phyloP scores from a whole-genome alignment of 2,888 invertebrate species.

The Ichneumoninae sp. region DNA sequence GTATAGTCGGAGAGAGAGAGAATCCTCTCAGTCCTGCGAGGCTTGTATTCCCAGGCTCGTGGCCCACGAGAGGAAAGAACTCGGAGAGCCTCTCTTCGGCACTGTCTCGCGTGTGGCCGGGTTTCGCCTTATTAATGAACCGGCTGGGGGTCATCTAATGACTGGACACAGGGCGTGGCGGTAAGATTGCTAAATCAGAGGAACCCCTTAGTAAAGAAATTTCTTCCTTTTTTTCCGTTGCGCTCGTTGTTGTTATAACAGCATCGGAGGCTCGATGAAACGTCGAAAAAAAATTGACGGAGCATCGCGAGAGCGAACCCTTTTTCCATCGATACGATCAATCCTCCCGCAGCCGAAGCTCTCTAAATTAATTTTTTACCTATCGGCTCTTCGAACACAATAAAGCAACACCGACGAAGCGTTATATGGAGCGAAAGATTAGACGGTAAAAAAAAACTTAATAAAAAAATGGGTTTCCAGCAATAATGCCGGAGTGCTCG shows the following conservation, averaged over 20 bases:
- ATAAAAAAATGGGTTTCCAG: neutral
- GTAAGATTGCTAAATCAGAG: conserved; percentile 83
- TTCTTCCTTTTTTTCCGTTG: neutral
- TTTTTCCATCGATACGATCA: conserved; percentile 57
- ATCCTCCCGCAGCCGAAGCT: conserved; percentile 45
- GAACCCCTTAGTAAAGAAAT: conserved; percentile 9
- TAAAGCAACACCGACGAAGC: neutral
- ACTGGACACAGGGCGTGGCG: conserved; percentile 83
- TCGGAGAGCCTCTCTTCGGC: neutral
- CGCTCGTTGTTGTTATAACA: conserved; percentile 16
- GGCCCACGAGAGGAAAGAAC: conserved; percentile 48
- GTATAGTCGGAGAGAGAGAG: neutral
- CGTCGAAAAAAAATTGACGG: conserved; percentile 57
- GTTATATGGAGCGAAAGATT: neutral
- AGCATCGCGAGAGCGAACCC: neutral
- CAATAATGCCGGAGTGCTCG: conserved; percentile 27
- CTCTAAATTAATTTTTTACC: conserved; percentile 31
- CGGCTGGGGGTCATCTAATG: conserved; percentile 79
- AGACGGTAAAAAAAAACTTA: neutral
- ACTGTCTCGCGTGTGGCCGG: conserved; percentile 79
- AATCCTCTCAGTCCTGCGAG: conserved; percentile 33
- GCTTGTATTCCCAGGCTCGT: conserved; percentile 39
- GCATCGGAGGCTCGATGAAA: conserved; percentile 31
- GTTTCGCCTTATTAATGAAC: conserved; percentile 82
- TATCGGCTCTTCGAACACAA: conserved; percentile 18